These are phyloP conservation scores for Drosophila kanapiae DNA, from an alignment of 1,140 invertebrate species.

Conservation along the genomic window DNA sequence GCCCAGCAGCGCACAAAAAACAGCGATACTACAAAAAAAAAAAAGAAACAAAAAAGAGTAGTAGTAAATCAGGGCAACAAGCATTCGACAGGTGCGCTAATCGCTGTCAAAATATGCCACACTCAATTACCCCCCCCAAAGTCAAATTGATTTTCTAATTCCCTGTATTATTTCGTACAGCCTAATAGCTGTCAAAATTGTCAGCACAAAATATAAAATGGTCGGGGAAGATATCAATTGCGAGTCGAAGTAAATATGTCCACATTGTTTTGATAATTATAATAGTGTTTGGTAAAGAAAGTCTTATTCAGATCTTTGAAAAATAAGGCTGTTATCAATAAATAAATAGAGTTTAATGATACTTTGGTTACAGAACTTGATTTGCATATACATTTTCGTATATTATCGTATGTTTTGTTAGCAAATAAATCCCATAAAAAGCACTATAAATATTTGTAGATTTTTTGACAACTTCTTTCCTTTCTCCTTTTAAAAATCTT, in stretches of 20 bases:
- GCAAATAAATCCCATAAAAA: not conserved
- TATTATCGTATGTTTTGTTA: not conserved
- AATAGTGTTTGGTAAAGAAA: not conserved
- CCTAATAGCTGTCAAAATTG: conserved; percentile 38
- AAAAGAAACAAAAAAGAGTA: not conserved
- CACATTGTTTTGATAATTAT: not conserved
- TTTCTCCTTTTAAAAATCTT: not conserved
- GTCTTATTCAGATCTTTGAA: not conserved
- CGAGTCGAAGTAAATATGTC: conserved; percentile 7
- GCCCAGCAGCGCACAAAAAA: conserved; percentile 13
- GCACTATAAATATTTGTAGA: not conserved
- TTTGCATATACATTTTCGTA: not conserved
- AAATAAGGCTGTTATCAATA: not conserved
- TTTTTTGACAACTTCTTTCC: not conserved
- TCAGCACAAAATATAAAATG: conserved; percentile 10
- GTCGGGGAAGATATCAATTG: conserved; percentile 1
- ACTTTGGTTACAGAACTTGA: not conserved
- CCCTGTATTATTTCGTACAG: conserved; percentile 19
- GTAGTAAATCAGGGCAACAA: conserved; percentile 23
- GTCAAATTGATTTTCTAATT: conserved; percentile 50
- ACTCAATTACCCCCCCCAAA: conserved; percentile 42
- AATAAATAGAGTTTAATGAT: not conserved
- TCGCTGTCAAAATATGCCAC: conserved; percentile 43
- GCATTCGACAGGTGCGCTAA: conserved; percentile 26
- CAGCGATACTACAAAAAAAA: conserved; percentile 2